phyloP scores from a whole-genome alignment of 2,888 invertebrate species.

The Ichneumoninae sp. region DNA sequence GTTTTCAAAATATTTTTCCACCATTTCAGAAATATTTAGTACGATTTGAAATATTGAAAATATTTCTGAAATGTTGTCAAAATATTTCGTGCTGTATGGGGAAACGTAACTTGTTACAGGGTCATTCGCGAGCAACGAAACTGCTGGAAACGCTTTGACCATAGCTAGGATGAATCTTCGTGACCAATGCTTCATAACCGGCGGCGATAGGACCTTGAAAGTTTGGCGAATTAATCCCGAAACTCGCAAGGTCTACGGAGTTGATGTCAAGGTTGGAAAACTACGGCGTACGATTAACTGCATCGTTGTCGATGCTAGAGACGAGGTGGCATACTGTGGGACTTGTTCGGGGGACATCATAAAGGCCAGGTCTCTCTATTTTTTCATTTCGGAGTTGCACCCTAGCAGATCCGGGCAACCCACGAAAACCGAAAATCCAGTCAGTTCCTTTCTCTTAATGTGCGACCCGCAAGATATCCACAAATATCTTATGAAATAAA shows the following conservation, averaged over 20 bases:
- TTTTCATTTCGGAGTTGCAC: neutral
- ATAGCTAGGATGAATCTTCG: conserved; percentile 86
- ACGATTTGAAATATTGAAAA: too few relatives aligned
- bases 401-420: too few relatives aligned
- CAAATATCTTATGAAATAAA: too few relatives aligned
- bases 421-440: too few relatives aligned
- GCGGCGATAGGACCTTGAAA: conserved; percentile 90
- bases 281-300: conserved; percentile 91
- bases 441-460: too few relatives aligned
- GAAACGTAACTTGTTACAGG: conserved; percentile 73
- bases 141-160: conserved; percentile 89
- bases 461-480: too few relatives aligned
- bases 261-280: conserved; percentile 92
- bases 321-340: conserved; percentile 92
- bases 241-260: conserved; percentile 89
- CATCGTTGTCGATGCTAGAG: conserved; percentile 89
- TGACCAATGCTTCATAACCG: conserved; percentile 89
- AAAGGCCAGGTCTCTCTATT: conserved; percentile 80
- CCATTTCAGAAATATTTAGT: too few relatives aligned
- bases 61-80: too few relatives aligned
- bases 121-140: conserved; percentile 87
- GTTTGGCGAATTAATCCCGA: conserved; percentile 91
- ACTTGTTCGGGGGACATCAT: conserved; percentile 92
- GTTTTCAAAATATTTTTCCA: too few relatives aligned
- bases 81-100: too few relatives aligned